Percentiles rank a stretch among this genome's conserved stretches.
Conservation (phyloP, 2,113 vertebrate species). For the Uria lomvia region DNA sequence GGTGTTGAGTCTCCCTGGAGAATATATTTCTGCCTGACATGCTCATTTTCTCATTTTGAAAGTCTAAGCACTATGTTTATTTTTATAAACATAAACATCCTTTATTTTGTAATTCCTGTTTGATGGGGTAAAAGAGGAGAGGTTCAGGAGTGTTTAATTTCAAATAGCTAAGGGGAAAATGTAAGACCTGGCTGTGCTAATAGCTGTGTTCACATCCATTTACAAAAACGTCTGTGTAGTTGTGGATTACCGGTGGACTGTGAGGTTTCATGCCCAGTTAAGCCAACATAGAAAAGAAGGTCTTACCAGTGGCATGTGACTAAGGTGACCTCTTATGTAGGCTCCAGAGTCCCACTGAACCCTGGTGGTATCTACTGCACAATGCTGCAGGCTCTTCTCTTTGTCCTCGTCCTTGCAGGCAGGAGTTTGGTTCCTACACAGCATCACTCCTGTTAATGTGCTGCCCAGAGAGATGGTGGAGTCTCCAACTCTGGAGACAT, state of each 20-base stretch:
- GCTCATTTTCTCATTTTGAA: not conserved
- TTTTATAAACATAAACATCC: not conserved
- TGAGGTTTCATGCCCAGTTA: not conserved
- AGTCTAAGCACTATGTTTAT: not conserved
- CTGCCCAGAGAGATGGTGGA: no score
- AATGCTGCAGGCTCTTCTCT: not conserved
- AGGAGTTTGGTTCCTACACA: not conserved
- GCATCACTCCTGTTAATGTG: not conserved
- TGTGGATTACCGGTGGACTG: not conserved
- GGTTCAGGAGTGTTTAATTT: not conserved
- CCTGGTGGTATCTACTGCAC: not conserved
- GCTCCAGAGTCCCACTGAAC: not conserved
- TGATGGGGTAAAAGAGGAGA: not conserved
- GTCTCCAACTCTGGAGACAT: no score
- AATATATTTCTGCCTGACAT: not conserved
- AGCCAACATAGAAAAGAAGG: not conserved
- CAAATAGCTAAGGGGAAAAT: not conserved
- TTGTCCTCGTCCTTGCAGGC: not conserved
- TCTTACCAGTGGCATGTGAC: not conserved
- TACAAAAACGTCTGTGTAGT: not conserved
- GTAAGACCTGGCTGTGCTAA: not conserved
- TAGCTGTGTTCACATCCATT: not conserved
- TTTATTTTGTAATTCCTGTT: not conserved
- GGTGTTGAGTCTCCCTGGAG: not conserved
- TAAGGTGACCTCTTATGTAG: not conserved